A percentile compares a stretch with the other conserved stretches of the same genome.
Evolutionary conservation across 2,888 invertebrate species (phyloP).

Genomic region (Noctua janthe): DNA sequence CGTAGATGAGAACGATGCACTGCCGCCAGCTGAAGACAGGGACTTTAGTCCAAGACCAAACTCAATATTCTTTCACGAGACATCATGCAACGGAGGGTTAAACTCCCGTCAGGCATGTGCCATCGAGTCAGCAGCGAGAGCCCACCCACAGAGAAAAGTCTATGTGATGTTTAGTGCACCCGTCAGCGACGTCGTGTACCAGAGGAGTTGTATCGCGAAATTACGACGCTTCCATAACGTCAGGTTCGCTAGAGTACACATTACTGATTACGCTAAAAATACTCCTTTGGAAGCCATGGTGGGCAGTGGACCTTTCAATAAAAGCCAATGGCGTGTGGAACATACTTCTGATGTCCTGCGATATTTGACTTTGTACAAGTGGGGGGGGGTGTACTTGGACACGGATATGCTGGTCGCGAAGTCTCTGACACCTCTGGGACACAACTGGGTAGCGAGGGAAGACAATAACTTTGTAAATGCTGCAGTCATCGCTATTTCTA

Average conservation of each 20-base stretch:
- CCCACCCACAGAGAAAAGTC: slow-evolving; percentile 90
- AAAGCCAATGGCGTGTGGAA: slow-evolving; percentile 84
- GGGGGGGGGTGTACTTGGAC: slow-evolving; percentile 93
- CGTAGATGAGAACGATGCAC: slow-evolving; percentile 52
- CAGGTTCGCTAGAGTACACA: slow-evolving; percentile 58
- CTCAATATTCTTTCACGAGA: slow-evolving; percentile 93
- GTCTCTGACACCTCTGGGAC: slow-evolving; percentile 87
- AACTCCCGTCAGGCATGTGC: slow-evolving; percentile 91
- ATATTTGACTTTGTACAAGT: slow-evolving; percentile 93
- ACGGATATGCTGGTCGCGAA: slow-evolving; percentile 93
- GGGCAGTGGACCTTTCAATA: slow-evolving; percentile 83
- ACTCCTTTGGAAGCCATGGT: slow-evolving; percentile 91
- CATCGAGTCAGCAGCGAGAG: slow-evolving; percentile 92
- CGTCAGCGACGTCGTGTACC: slow-evolving; percentile 33
- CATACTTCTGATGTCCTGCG: slow-evolving; percentile 92
- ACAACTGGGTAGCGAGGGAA: slow-evolving; percentile 91
- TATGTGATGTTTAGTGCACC: slow-evolving; percentile 77
- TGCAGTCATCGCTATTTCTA: slow-evolving; percentile 92
- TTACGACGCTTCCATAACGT: slow-evolving; percentile 47
- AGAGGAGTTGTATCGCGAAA: slow-evolving; percentile 47
- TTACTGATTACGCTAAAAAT: slow-evolving; percentile 83
- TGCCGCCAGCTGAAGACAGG: slow-evolving; percentile 67
- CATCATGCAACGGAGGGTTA: slow-evolving; percentile 90
- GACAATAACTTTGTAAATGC: slow-evolving; percentile 91
- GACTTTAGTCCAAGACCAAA: slow-evolving; percentile 72